Evolutionary conservation across 2,888 invertebrate species (phyloP).

Genomic region (Dryadula phaetusa): DNA sequence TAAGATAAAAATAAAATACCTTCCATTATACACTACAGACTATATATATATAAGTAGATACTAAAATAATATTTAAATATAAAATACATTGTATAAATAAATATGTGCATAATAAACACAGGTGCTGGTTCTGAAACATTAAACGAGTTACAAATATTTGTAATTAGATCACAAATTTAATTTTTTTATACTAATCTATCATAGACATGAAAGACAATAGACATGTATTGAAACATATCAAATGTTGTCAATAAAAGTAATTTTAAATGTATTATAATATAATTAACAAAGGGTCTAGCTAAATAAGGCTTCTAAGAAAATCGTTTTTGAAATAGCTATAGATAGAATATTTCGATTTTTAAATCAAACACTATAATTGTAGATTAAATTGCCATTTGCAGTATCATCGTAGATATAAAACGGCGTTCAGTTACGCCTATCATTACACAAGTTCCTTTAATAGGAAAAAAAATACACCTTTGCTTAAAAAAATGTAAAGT

Average conservation of each 20-base stretch:
- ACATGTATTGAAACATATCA: too few species aligned
- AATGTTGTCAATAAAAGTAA: too few species aligned
- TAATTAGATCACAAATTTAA: slow-evolving; percentile 5
- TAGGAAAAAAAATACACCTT: too few species aligned
- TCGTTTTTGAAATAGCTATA: too few species aligned
- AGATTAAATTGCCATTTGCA: neutral
- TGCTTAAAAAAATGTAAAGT: too few species aligned
- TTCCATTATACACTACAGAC: neutral
- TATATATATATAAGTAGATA: neutral
- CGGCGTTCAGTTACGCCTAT: too few species aligned
- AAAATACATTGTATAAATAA: slow-evolving; percentile 17
- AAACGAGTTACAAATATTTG: slow-evolving; percentile 13
- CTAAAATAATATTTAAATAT: slow-evolving; percentile 21
- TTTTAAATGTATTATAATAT: too few species aligned
- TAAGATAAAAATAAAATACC: neutral
- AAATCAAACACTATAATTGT: neutral
- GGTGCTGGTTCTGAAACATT: slow-evolving; percentile 21
- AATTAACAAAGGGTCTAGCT: too few species aligned
- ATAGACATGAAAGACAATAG: too few species aligned
- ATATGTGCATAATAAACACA: slow-evolving; percentile 20
- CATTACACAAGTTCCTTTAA: too few species aligned
- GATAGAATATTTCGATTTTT: neutral
- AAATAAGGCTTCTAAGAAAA: too few species aligned
- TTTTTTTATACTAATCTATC: neutral
- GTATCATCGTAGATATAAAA: too few species aligned